Evolutionary conservation across 92 coral and sea anemone genomes (phyloP).

Genomic region (Virgularia gustaviana): DNA sequence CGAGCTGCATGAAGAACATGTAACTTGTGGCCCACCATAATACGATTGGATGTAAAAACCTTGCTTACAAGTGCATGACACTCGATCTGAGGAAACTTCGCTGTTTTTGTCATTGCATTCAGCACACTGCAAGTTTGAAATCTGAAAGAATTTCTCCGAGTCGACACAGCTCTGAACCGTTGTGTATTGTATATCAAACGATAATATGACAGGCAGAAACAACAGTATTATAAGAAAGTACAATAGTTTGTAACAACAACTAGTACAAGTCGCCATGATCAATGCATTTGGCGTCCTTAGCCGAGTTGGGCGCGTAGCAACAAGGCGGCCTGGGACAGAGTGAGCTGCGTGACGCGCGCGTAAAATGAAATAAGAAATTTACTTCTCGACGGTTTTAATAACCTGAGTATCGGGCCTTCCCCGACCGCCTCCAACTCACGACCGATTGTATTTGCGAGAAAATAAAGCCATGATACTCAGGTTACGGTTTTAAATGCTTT

Average conservation of each 20-base stretch:
- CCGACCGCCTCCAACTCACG: no score
- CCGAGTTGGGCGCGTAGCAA: constrained; percentile 31
- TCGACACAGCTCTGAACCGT: constrained; percentile 4
- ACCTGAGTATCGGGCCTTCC: no score
- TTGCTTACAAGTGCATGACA: constrained; percentile 21
- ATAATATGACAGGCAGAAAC: not conserved
- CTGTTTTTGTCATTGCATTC: not conserved
- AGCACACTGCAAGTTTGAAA: constrained; percentile 28
- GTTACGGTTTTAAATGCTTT: no score
- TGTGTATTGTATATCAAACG: constrained; percentile 17
- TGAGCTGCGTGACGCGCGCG: not conserved
- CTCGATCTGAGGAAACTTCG: constrained; percentile 10
- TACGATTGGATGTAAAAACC: not conserved
- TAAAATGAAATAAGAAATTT: no score
- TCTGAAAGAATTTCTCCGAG: constrained; percentile 5
- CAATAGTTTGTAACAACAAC: not conserved
- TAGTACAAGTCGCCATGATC: constrained; percentile 10
- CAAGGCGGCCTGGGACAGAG: constrained; percentile 26
- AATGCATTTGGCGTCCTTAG: no score
- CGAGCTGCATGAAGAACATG: constrained; percentile 57
- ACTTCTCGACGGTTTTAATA: no score
- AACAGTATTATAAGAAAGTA: not conserved
- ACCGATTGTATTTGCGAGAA: no score
- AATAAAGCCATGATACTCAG: no score
- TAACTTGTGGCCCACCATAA: constrained; percentile 52